A percentile compares a stretch with the other conserved stretches of the same genome.
Evolutionary conservation across 2,888 invertebrate species (phyloP).

Genomic region (Cheilosia variabilis): DNA sequence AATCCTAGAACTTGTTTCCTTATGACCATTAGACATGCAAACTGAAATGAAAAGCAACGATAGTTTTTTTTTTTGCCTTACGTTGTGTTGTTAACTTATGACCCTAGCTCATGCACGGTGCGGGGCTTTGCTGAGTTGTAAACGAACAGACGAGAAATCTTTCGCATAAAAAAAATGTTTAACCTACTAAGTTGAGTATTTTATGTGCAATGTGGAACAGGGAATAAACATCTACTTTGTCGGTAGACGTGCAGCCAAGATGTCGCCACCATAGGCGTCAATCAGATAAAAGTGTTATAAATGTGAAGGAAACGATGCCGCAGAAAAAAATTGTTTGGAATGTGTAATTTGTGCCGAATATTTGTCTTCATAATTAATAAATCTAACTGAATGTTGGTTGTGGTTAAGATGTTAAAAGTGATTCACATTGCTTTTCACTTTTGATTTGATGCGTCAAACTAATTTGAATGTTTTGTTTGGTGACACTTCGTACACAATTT

Average conservation of each 20-base stretch:
- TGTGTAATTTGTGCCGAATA: conserved; percentile 22
- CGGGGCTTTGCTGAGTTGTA: conserved; percentile 49
- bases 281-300: conserved; percentile 49
- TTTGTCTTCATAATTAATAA: conserved; percentile 3
- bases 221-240: conserved; percentile 29
- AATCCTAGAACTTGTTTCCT: conserved; percentile 75
- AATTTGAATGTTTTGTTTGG: not conserved
- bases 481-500: too few species aligned
- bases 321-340: conserved; percentile 14
- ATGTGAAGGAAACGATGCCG: not conserved
- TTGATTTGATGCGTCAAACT: not conserved
- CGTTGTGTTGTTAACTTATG: conserved; percentile 73
- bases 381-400: conserved; percentile 10
- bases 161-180: conserved; percentile 15
- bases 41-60: conserved; percentile 53
- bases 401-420: not conserved
- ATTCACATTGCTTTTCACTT: not conserved
- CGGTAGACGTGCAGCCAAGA: conserved; percentile 71
- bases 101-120: conserved; percentile 71
- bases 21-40: conserved; percentile 75
- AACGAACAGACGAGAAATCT: conserved; percentile 61
- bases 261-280: conserved; percentile 69
- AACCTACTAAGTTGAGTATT: conserved; percentile 53
- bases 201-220: conserved; percentile 34
- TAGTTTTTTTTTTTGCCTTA: conserved; percentile 24